Conservation (phyloP, 2,797 vertebrate species). For the Pyrocephalus nanus region DNA sequence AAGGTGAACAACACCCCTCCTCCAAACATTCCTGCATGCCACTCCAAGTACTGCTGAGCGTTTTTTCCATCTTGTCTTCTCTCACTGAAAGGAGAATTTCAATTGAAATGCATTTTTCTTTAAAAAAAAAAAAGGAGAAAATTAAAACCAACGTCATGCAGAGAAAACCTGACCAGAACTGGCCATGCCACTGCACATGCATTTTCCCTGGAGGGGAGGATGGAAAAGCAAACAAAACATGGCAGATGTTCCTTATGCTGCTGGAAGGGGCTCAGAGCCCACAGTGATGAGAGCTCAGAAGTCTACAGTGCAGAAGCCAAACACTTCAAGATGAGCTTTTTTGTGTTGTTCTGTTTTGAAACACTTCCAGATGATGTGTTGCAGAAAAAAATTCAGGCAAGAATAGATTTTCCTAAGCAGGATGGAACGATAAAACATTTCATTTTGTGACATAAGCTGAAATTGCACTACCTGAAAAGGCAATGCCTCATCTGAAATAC, state of each 20-base stretch:
- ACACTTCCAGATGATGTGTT: slow-evolving; percentile 48
- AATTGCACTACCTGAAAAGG: slow-evolving; percentile 35
- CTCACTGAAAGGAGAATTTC: neutral
- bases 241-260: neutral
- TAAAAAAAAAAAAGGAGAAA: neutral
- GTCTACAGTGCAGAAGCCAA: neutral
- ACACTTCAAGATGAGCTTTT: slow-evolving; percentile 55
- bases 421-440: slow-evolving; percentile 54
- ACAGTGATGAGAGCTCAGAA: neutral
- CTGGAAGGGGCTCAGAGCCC: neutral
- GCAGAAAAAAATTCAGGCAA: slow-evolving; percentile 53
- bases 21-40: neutral
- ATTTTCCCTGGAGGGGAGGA: neutral
- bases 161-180: neutral
- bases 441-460: slow-evolving; percentile 4
- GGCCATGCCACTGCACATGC: neutral
- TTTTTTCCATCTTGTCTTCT: neutral
- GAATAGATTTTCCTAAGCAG: slow-evolving; percentile 38
- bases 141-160: neutral
- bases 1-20: neutral
- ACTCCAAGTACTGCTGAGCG: fast-evolving
- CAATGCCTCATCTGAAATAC: slow-evolving; percentile 34
- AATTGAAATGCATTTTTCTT: neutral
- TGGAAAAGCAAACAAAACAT: neutral
- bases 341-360: slow-evolving; percentile 58